phyloP scores from a whole-genome alignment of 1,140 invertebrate genomes.

The Megalonaias nervosa region DNA sequence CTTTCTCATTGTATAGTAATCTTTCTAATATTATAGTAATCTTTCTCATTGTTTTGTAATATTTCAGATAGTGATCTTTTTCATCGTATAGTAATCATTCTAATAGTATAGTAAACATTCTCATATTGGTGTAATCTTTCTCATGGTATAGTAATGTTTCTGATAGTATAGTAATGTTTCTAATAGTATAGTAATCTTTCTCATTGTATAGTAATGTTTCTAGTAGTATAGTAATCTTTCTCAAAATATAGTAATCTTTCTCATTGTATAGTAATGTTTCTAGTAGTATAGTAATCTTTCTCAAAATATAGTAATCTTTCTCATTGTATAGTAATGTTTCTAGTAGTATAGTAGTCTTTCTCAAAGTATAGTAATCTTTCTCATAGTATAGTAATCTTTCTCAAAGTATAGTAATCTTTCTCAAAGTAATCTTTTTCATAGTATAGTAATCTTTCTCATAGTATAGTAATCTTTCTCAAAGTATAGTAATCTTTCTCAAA shows the following conservation, averaged over 20 bases:
- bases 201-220: too few relatives aligned
- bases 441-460: neutral
- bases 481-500: neutral
- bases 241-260: neutral
- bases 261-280: too few relatives aligned
- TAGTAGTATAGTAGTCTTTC: too few relatives aligned
- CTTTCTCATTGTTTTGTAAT: too few relatives aligned
- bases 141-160: neutral
- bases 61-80: too few relatives aligned
- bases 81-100: too few relatives aligned
- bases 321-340: too few relatives aligned
- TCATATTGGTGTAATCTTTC: too few relatives aligned
- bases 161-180: neutral
- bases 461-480: neutral
- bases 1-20: too few relatives aligned
- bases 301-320: too few relatives aligned
- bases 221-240: neutral
- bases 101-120: too few relatives aligned
- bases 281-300: neutral
- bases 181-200: neutral
- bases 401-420: neutral
- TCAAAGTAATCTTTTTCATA: neutral
- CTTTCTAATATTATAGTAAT: too few relatives aligned
- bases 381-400: neutral
- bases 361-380: neutral